These are phyloP conservation scores for Pachyuromys duprasi DNA, from an alignment of 2,797 vertebrate species.

Conservation along the genomic window DNA sequence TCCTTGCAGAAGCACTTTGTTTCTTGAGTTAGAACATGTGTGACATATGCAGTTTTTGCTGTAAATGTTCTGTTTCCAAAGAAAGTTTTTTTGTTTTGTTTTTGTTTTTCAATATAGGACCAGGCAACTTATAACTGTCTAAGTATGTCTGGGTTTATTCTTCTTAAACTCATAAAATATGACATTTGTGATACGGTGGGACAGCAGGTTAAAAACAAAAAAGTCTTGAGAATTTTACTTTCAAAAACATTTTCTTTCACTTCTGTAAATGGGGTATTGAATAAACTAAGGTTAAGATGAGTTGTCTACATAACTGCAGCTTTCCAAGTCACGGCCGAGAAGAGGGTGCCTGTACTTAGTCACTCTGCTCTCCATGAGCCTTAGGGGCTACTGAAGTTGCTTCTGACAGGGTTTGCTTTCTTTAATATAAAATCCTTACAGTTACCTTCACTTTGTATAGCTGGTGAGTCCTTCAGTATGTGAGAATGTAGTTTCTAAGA, in stretches of 20 bases:
- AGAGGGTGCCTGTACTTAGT: background rate
- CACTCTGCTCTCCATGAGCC: background rate
- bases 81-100: background rate
- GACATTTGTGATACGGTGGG: background rate
- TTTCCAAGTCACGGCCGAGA: background rate
- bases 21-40: background rate
- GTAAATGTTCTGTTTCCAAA: slow-evolving; percentile 58
- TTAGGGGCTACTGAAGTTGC: slow-evolving; percentile 19
- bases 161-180: background rate
- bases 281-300: background rate
- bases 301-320: background rate
- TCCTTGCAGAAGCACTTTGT: background rate
- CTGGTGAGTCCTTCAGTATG: background rate
- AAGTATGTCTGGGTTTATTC: slow-evolving; percentile 31
- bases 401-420: slow-evolving; percentile 56
- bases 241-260: background rate
- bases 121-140: background rate
- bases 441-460: slow-evolving; percentile 25
- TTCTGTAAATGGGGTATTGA: slow-evolving; percentile 1
- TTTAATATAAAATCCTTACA: slow-evolving; percentile 20
- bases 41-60: slow-evolving; percentile 35
- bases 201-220: slow-evolving; percentile 12
- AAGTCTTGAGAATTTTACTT: background rate
- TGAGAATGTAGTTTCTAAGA: slow-evolving; percentile 13
- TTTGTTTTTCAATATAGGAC: background rate